phyloP scores from a whole-genome alignment of 2,888 invertebrate species.

The Cantharis rustica region DNA sequence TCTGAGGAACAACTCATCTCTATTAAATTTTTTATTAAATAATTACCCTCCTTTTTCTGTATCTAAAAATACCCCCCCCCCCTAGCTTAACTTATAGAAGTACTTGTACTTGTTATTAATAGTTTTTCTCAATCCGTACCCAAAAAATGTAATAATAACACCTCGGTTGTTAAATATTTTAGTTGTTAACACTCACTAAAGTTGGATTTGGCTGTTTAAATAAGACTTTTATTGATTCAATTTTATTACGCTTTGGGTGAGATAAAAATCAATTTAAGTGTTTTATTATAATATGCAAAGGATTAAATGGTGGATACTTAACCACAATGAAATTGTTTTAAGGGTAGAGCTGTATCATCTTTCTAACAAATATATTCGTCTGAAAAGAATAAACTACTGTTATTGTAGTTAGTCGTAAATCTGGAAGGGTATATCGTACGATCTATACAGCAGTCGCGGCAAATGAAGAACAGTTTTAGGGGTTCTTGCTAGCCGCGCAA shows the following conservation, averaged over 20 bases:
- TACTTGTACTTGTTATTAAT: too few species aligned
- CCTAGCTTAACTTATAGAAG: too few species aligned
- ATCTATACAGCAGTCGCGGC: slow-evolving; percentile 37
- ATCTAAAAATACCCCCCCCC: too few species aligned
- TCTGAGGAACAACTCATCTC: too few species aligned
- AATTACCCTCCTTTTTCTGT: too few species aligned
- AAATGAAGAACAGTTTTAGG: slow-evolving; percentile 42
- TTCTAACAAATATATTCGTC: slow-evolving; percentile 11
- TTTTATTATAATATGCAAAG: neutral
- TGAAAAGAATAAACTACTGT: slow-evolving; percentile 20
- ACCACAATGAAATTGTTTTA: neutral
- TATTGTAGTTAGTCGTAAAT: slow-evolving; percentile 30
- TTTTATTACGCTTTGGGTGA: neutral
- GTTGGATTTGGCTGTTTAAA: neutral
- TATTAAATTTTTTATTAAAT: too few species aligned
- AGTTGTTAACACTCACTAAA: too few species aligned
- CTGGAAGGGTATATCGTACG: slow-evolving; percentile 40
- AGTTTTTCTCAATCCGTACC: too few species aligned
- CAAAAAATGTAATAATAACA: too few species aligned
- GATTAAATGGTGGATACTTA: neutral
- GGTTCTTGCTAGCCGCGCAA: slow-evolving; percentile 55
- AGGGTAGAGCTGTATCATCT: neutral
- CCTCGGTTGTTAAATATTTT: too few species aligned
- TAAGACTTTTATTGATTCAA: neutral
- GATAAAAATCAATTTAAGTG: neutral